Evolutionary conservation across 2,888 invertebrate species (phyloP), one percentile per base, ranked within the genome.

Genomic region (Drosophila borealis): DNA sequence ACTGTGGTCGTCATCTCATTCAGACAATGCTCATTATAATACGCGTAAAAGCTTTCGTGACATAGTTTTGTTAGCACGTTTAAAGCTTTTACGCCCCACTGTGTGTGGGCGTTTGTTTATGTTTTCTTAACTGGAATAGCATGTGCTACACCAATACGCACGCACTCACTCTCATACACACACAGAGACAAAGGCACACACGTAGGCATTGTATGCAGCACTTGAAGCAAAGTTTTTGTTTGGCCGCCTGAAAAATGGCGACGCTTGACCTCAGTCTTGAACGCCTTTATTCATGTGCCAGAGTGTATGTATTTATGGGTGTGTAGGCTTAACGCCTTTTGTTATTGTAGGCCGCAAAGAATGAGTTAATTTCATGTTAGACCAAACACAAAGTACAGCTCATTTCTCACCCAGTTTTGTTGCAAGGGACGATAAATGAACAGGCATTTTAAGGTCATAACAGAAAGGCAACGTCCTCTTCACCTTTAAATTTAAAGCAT

Each of bases 341-440:
- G 80, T 83, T 78, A 68, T 71, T 72, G 71, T 73, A 49, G 56
- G 67, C 88, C 85, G 46, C 82, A 84, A 81, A 73, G 80, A 83
- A 87, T 84, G 84, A 81, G 87, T 87, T 83, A 84, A 83, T 83
- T 86, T 87, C 60, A 82, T 75, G 80, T 78, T 75, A 73, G 72
- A 63, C 55, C 77, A 68, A 68, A 60, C 73, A 67, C 45, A 75
- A 74, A 78, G 67, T 74, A 70, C 61, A 45, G 49, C 64, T 45
- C 81, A 81, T 83, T 83, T 86, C 60, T 83, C 71, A 83, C 61
- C 64, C 64, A 53, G 56, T 42, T 70, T 56, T 70, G 60, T 66
- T 67, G 48, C 56, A 46, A 49, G 49, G 29, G 37, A 67, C 54
- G 41, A 67, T 45, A 63, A 76, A 70, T 73, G 45, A 36, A 36